Conservation (phyloP, 30 jellyfish, hydroid and myxozoan species). For the Haliclystus octoradiatus region DNA sequence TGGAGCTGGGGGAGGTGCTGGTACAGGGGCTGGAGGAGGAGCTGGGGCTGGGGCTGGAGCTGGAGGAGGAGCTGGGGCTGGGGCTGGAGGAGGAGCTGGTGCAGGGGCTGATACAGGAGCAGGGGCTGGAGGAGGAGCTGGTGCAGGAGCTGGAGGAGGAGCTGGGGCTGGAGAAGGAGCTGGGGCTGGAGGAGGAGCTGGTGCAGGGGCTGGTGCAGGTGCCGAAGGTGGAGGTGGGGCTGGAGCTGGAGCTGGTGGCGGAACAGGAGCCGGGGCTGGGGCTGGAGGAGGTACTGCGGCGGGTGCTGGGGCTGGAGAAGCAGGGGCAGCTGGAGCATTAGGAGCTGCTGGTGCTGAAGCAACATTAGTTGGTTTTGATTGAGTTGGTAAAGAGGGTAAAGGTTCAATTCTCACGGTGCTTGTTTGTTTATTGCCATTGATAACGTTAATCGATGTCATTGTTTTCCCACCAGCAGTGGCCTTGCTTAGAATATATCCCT, state of each 20-base stretch:
- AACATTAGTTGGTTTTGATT: slow-evolving; percentile 1
- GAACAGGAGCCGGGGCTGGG: not conserved
- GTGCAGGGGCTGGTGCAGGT: slow-evolving; percentile 15
- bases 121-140: slow-evolving; percentile 47
- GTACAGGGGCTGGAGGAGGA: slow-evolving; percentile 25
- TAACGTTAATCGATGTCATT: slow-evolving; percentile 30
- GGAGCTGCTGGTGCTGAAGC: slow-evolving; percentile 20
- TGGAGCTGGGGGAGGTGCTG: slow-evolving; percentile 35
- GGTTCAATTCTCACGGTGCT: slow-evolving; percentile 22
- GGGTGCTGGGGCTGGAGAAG: slow-evolving; percentile 22
- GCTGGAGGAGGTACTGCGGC: not conserved
- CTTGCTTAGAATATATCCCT: slow-evolving; percentile 54
- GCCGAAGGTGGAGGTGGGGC: slow-evolving; percentile 17
- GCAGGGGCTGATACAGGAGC: slow-evolving; percentile 63
- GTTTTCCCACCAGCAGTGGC: slow-evolving; percentile 87
- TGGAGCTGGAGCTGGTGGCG: not conserved
- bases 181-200: slow-evolving; percentile 23
- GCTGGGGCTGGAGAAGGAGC: slow-evolving; percentile 41
- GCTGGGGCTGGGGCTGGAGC: slow-evolving; percentile 31
- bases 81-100: slow-evolving; percentile 48
- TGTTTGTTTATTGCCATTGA: slow-evolving; percentile 24
- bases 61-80: slow-evolving; percentile 39
- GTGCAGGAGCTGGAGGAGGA: slow-evolving; percentile 30
- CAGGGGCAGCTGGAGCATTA: slow-evolving; percentile 4
- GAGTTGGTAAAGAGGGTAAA: not conserved